These are phyloP conservation scores for Vulpes ferrilata DNA, from an alignment of 2,113 vertebrate species.

Conservation along the genomic window DNA sequence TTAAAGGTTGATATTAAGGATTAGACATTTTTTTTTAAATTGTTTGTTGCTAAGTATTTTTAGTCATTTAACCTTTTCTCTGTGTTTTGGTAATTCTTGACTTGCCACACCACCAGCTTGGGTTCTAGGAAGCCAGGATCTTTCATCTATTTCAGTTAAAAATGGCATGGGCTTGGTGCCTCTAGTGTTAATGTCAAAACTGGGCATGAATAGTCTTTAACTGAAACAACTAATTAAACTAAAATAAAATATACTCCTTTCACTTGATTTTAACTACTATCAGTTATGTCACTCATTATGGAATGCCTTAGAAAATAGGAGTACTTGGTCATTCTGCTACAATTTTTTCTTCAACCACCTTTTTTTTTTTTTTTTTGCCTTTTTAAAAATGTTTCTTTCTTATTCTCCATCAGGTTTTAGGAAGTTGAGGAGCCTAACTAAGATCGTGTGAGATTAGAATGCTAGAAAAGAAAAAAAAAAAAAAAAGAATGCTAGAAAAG, in stretches of 20 bases:
- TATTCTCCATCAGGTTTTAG: background rate
- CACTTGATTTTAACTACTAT: background rate
- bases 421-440: conserved; percentile 27
- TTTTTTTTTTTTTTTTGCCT: background rate
- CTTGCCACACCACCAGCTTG: background rate
- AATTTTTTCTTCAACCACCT: conserved; percentile 34
- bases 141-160: conserved; percentile 29
- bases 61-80: background rate
- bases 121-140: background rate
- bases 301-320: conserved; percentile 31
- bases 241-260: conserved; percentile 8
- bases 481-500: conserved; percentile 44
- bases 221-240: background rate
- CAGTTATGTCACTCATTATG: background rate
- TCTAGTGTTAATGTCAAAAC: conserved; percentile 28
- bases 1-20: conserved; percentile 1
- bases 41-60: conserved; percentile 30
- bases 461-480: conserved; percentile 39
- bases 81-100: background rate
- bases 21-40: background rate
- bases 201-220: background rate
- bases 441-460: background rate
- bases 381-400: conserved; percentile 40
- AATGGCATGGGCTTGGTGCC: background rate
- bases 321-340: conserved; percentile 10